These are phyloP conservation scores for Athetis lepigone DNA, from an alignment of 2,888 invertebrate genomes.

Conservation along the genomic window DNA sequence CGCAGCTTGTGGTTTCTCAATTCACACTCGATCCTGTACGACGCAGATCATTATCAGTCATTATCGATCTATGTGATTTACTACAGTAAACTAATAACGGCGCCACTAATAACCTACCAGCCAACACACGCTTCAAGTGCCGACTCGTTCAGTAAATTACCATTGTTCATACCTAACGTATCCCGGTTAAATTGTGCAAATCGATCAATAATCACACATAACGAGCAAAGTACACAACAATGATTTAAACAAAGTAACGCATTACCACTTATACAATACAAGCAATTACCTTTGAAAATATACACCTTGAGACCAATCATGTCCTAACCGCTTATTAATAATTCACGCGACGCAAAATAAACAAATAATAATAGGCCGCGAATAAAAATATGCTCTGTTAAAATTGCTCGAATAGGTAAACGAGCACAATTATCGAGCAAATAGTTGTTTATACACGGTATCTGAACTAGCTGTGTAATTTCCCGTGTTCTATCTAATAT, in stretches of 20 bases:
- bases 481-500: conserved; percentile 84
- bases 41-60: conserved; percentile 82
- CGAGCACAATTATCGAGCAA: conserved; percentile 83
- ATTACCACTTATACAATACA: conserved; percentile 65
- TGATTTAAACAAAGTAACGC: conserved; percentile 63
- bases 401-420: conserved; percentile 77
- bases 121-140: conserved; percentile 65
- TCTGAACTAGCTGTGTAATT: conserved; percentile 85
- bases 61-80: conserved; percentile 83
- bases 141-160: conserved; percentile 72
- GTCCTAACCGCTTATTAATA: conserved; percentile 62
- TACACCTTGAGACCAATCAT: conserved; percentile 63
- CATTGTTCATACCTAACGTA: conserved; percentile 71
- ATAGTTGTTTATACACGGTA: conserved; percentile 84
- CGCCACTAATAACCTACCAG: conserved; percentile 76
- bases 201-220: conserved; percentile 69
- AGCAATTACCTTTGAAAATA: conserved; percentile 64
- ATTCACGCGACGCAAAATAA: conserved; percentile 64
- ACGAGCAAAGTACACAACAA: conserved; percentile 57
- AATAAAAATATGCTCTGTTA: conserved; percentile 72
- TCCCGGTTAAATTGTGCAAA: conserved; percentile 68
- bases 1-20: conserved; percentile 81
- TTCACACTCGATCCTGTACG: conserved; percentile 79
- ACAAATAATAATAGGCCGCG: conserved; percentile 64
- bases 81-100: conserved; percentile 85